phyloP scores from a whole-genome alignment of 2,797 vertebrate species.

The Eremophila alpestris region DNA sequence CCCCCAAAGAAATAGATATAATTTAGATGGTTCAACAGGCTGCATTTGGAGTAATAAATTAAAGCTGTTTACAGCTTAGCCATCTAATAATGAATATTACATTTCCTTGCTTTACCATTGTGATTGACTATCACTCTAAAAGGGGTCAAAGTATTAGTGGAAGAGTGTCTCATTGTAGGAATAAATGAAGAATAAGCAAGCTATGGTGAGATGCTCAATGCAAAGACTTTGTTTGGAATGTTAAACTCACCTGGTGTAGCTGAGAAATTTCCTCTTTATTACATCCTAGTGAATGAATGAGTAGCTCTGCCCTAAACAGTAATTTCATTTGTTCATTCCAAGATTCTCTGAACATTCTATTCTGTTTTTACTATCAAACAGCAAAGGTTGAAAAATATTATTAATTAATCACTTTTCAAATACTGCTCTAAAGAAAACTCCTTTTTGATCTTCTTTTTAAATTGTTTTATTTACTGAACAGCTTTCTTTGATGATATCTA shows the following conservation, averaged over 20 bases:
- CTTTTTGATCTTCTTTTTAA: neutral
- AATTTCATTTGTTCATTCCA: neutral
- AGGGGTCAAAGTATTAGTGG: neutral
- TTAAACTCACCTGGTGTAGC: neutral
- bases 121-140: neutral
- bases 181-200: neutral
- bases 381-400: neutral
- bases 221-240: neutral
- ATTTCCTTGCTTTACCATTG: neutral
- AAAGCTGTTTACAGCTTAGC: neutral
- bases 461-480: neutral
- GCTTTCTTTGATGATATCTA: rapidly evolving
- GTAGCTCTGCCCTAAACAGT: neutral
- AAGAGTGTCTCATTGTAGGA: neutral
- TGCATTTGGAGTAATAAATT: neutral
- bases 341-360: neutral
- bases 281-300: neutral
- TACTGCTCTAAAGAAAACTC: rapidly evolving
- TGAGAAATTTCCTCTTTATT: neutral
- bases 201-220: neutral
- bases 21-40: neutral
- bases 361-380: neutral
- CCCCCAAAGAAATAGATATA: neutral
- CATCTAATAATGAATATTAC: neutral
- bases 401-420: neutral